Evolutionary conservation across 2,888 invertebrate genomes (phyloP), one percentile per base, ranked within the genome.

Genomic region (Bursaphelenchus okinawaensis): DNA sequence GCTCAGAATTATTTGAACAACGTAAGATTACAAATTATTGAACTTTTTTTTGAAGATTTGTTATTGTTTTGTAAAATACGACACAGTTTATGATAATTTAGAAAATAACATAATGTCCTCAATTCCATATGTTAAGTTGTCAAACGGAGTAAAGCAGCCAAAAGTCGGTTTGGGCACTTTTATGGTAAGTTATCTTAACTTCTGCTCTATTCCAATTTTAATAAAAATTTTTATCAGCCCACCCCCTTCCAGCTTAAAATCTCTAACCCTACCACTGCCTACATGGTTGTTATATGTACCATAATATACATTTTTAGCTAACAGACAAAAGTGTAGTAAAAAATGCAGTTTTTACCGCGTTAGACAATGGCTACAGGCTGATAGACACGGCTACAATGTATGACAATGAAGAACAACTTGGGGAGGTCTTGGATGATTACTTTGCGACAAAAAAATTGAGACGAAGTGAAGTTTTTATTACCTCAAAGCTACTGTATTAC

Each of bases 321-420:
- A n/a, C n/a, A n/a, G 6, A 40, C 40, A 40, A 40, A 40, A 16
- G 16, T 16, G n/a, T n/a, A 12, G 16, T 40, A 4, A 40, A 40
- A 40, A 81, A 83, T 51, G 89, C 90, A 0, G 84, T 91, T 16
- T 87, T 88, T 27, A 84, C 84, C 20, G 81, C 81, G 12, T 55
- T 82, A 6, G 76, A 79, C 52, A 66, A 66, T 9, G 81, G 81
- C 16, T 81, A 81, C 61, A 68, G 79, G n/a, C 74, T 76, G 28
- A 77, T 81, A 59, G 91, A 91, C 84, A 90, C 90, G 29, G 90
- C 91, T 7, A 86, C 87, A 54, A 88, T 88, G 2, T 91, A 91
- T 82, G 85, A 86, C 51, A 91, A 91, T 83, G 91, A 91, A 83
- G 82, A 83, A 59, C 87, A 88, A 62, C 87, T 91, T 70, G 89